Base-by-base conservation (phyloP, 2,888 invertebrate species). In the Megamerina dolium region DNA sequence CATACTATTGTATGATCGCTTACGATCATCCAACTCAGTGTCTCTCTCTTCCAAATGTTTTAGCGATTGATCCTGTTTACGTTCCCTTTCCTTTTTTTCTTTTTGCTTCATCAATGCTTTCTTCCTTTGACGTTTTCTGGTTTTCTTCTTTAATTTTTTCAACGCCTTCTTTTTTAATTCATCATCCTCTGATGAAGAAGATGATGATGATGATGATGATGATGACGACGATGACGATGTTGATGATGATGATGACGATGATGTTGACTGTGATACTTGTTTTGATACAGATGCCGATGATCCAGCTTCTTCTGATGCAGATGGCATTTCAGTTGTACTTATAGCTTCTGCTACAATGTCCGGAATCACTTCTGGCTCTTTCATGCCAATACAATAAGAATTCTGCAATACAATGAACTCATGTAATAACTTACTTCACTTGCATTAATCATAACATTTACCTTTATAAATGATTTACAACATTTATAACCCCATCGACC, bases 401-500 rank as follows among this genome's bases (percentile, higher is more conserved):
- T 68, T 68, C 45, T 51, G 32, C 12, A 29, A 35, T 23, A 23
- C 10, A n/a, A n/a, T n/a, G n/a, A n/a, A 23, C 10, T 8, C 10
- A 39, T 29, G 14, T 8, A 42, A 26, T 20, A 26, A 6, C 6
- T 31, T 31, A 13, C 3, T 19, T 17, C 8, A 35, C 9, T 18
- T 17, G 6, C 5, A 10, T 23, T 23, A 23, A 21, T 29, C 14
- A 17, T n/a, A 14, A 34, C 14, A 59, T 26, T 67, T 67, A 48
- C 50, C 39, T 66, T 63, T 32, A 97, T 80, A 50, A 86, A 84
- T 0, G 92, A 91, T 65, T 93, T 85, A 70, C 99, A 99, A 63
- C 99, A 99, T 62, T 87, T 86, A 73, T 84, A 99, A 0, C 97
- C 99, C 99, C 99, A 99, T 48, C 81, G 78, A 0, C 93, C 94